Conservation (phyloP, 1,140 invertebrate species). For the Pogonus chalceus region DNA sequence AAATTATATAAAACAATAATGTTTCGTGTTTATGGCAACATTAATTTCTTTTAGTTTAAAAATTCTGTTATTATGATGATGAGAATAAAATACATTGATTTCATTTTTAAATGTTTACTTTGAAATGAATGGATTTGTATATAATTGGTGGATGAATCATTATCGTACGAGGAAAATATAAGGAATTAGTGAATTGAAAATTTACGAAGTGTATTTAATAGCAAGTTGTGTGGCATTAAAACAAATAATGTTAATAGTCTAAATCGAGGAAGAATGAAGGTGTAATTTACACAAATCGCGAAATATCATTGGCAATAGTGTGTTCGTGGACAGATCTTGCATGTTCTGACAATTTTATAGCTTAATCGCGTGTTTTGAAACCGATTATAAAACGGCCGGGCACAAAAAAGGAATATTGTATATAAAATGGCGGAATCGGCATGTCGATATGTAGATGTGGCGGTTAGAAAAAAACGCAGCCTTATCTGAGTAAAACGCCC, state of each 20-base stretch:
- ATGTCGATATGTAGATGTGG: not conserved
- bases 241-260: not conserved
- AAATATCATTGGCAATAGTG: not conserved
- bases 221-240: not conserved
- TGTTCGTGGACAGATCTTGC: constrained; percentile 1
- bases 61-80: no score
- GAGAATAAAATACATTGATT: no score
- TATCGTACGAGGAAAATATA: no score
- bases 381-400: not conserved
- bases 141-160: no score
- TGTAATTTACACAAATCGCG: not conserved
- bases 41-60: no score
- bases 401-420: not conserved
- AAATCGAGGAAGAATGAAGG: not conserved
- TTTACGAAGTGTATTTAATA: not conserved
- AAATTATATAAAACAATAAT: no score
- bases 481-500: not conserved
- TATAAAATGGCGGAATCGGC: constrained; percentile 1
- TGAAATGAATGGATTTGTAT: no score
- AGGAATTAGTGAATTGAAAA: no score
- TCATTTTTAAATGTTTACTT: no score
- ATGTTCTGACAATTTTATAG: constrained; percentile 4
- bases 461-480: not conserved
- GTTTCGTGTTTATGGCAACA: no score
- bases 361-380: constrained; percentile 3